Conservation (phyloP, 2,113 vertebrate genomes). For the Corapipo altera region DNA sequence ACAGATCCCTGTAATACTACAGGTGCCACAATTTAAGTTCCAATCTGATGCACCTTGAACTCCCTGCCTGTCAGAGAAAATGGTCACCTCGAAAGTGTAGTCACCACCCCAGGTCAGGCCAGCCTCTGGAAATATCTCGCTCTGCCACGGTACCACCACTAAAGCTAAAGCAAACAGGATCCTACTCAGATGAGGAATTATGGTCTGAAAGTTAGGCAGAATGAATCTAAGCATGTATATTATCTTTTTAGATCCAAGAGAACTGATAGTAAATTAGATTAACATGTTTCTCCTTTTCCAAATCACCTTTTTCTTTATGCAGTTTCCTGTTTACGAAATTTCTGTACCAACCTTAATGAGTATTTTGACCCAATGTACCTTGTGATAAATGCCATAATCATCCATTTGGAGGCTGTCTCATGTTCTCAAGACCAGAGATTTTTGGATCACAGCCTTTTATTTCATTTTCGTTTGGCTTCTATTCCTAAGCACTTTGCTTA, state of each 20-base stretch:
- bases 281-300: neutral
- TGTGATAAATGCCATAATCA: conserved; percentile 45
- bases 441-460: conserved; percentile 58
- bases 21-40: neutral
- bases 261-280: neutral
- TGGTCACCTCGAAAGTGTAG: neutral
- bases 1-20: neutral
- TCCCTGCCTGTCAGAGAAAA: neutral
- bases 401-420: conserved; percentile 46
- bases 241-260: neutral
- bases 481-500: conserved; percentile 57
- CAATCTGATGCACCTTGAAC: neutral
- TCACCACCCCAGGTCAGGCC: neutral
- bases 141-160: neutral
- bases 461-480: conserved; percentile 69
- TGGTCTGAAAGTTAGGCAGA: neutral
- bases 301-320: neutral
- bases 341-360: conserved; percentile 19
- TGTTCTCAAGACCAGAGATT: conserved; percentile 35
- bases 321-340: conserved; percentile 39
- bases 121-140: neutral
- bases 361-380: conserved; percentile 49
- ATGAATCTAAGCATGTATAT: neutral
- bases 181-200: neutral
- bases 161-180: neutral